These are phyloP conservation scores for Arctocebus calabarensis DNA, from an alignment of 2,797 vertebrate species.

Conservation along the genomic window DNA sequence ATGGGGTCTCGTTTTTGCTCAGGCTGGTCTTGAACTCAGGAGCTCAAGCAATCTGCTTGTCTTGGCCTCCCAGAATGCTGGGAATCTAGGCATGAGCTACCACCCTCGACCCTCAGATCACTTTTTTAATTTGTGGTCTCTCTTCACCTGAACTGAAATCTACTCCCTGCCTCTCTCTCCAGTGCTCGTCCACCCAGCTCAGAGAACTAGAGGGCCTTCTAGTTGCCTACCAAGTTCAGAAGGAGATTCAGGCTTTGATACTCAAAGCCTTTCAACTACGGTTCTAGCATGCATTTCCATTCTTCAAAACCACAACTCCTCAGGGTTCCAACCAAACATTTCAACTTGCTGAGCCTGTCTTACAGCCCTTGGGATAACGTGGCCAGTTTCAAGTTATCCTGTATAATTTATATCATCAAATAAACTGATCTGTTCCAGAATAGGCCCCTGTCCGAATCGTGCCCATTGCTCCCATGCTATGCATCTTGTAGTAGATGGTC, in stretches of 20 bases:
- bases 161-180: not conserved
- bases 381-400: not conserved
- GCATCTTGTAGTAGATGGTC: not conserved
- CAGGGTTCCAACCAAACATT: not conserved
- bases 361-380: not conserved
- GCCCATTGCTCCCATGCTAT: not conserved
- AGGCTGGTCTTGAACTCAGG: no score
- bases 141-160: not conserved
- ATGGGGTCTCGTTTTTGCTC: no score
- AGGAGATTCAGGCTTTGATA: not conserved
- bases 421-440: not conserved
- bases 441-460: not conserved
- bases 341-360: not conserved
- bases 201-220: not conserved
- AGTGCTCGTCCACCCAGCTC: not conserved
- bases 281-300: not conserved
- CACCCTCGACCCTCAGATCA: not conserved
- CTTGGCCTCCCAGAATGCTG: no score
- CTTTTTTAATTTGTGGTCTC: not conserved
- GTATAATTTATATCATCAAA: not conserved
- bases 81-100: no score
- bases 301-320: not conserved
- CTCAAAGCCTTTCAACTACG: not conserved
- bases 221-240: not conserved
- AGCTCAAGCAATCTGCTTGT: no score